Base-by-base conservation (phyloP, 2,888 invertebrate species). In the Drosophila borborema region DNA sequence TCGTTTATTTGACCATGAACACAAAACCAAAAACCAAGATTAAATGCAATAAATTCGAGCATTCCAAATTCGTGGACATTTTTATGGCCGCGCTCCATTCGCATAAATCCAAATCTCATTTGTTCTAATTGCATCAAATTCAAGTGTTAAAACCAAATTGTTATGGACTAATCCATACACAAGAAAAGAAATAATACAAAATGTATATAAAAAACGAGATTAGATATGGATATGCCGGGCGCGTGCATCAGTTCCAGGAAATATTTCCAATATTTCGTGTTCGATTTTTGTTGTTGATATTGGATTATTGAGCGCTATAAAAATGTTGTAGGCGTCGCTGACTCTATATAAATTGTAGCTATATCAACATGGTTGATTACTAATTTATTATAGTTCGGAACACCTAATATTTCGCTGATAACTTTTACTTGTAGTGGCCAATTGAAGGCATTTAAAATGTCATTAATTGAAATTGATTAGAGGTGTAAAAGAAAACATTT, bases 41-140 rank as follows among this genome's bases (percentile, higher is more conserved):
- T 18, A 65, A 40, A 8, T 14, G 40, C 18, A 40, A 67, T 65
- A 54, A 54, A 53, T 41, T 43, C 10, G 34, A 43, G 45, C 45
- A 14, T 54, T 69, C 31, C 49, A 31, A 54, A 56, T 56, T 68
- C 38, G 20, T 60, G 28, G 66, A 61, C 71, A 68, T 23, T 46
- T 72, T 62, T 74, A 54, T 61, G 8, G 48, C 62, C 45, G 12
- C 12, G 8, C 38, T 63, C 38, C 12, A 63, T 58, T 51, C 43
- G 48, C 41, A 49, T 66, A 65, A 73, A 74, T 74, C 74, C 53
- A 54, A 77, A 77, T 74, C 54, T 56, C 70, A 54, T 46, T 41
- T 51, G 67, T 74, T 74, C 63, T 74, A 80, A 77, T 80, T 77
- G 61, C 63, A 71, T 61, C 53, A 60, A 66, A 54, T 38, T 65